Evolutionary conservation across 2,888 invertebrate species (phyloP).

Genomic region (Pharmacophagus antenor): DNA sequence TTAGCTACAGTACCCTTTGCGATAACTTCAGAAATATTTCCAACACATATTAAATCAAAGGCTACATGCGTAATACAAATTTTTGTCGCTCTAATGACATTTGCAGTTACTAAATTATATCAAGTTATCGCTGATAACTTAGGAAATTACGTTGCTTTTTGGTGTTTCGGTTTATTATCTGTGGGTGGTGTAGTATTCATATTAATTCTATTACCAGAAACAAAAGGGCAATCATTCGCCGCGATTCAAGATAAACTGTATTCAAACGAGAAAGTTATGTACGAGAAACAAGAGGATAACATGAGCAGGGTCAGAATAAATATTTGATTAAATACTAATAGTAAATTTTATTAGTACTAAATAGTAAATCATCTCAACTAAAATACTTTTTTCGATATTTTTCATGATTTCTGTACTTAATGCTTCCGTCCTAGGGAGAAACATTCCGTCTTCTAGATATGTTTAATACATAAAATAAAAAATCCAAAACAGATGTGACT

Average conservation of each 20-base stretch:
- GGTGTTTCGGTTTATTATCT: conserved; percentile 76
- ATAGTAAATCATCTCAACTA: conserved; percentile 5
- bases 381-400: conserved; percentile 6
- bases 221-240: conserved; percentile 82
- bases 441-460: conserved; percentile 34
- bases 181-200: conserved; percentile 77
- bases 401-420: conserved; percentile 37
- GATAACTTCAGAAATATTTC: conserved; percentile 83
- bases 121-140: conserved; percentile 76
- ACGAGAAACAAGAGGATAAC: conserved; percentile 59
- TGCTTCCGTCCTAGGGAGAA: conserved; percentile 35
- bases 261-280: conserved; percentile 58
- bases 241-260: conserved; percentile 78
- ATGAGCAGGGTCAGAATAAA: conserved; percentile 61
- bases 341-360: background rate
- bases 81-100: conserved; percentile 80
- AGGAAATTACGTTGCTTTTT: conserved; percentile 78
- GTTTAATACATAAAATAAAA: too few species aligned
- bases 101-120: conserved; percentile 81
- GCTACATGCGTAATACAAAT: conserved; percentile 83
- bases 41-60: conserved; percentile 82
- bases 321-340: conserved; percentile 37
- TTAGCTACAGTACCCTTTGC: conserved; percentile 84
- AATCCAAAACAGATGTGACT: background rate
- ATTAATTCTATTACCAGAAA: conserved; percentile 78